phyloP scores from a whole-genome alignment of 2,113 vertebrate genomes.

The Sterrhoptilus dennistouni region DNA sequence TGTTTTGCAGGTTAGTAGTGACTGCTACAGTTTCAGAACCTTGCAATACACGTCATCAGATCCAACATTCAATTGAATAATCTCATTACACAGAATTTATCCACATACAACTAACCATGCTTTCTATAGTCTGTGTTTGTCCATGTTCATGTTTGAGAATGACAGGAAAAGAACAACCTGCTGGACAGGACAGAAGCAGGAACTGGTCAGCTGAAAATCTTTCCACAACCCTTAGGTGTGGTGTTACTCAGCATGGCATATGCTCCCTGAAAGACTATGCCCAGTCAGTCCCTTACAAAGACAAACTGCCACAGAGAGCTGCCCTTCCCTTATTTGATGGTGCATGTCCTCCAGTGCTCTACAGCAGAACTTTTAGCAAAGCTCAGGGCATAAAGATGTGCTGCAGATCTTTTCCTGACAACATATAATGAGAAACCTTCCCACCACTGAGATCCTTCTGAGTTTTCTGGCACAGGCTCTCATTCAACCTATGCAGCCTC shows the following conservation, averaged over 20 bases:
- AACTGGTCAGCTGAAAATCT: neutral
- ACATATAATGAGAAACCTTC: neutral
- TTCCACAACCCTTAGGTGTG: neutral
- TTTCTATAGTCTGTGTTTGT: neutral
- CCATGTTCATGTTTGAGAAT: neutral
- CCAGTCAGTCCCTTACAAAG: neutral
- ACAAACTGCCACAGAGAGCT: neutral
- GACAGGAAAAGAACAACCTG: neutral
- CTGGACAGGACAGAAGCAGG: neutral
- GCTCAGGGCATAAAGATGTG: neutral
- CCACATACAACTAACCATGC: neutral
- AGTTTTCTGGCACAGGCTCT: neutral
- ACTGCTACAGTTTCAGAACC: neutral
- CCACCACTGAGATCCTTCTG: neutral
- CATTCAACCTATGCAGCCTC: neutral
- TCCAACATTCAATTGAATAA: neutral
- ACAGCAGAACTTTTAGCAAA: neutral
- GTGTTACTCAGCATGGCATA: neutral
- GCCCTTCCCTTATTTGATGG: neutral
- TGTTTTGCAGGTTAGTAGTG: neutral
- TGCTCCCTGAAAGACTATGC: neutral
- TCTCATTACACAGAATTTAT: neutral
- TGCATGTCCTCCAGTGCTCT: neutral
- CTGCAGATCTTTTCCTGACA: neutral
- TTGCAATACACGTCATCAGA: neutral